Conservation (phyloP, 1,140 invertebrate species). For the Aethina tumida region DNA sequence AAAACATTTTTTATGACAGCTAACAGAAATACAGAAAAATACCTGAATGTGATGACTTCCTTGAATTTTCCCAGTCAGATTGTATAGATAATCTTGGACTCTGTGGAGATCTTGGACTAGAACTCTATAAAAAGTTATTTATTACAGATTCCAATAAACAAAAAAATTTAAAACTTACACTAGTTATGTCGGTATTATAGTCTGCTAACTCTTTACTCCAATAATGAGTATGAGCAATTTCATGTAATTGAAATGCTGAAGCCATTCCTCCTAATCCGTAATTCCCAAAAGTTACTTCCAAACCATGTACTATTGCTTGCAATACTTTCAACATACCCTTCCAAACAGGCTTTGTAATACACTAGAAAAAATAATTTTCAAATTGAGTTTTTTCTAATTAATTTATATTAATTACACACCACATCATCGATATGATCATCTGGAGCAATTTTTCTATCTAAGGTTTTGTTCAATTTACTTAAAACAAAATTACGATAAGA, state of each 20-base stretch:
- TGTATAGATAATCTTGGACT: constrained; percentile 46
- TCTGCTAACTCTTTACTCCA: constrained; percentile 82
- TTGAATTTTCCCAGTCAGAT: constrained; percentile 35
- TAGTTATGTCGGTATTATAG: constrained; percentile 26
- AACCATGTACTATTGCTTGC: constrained; percentile 77
- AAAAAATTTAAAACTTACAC: constrained; percentile 19
- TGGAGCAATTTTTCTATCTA: constrained; percentile 87
- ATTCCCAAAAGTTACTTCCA: constrained; percentile 88
- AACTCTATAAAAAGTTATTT: constrained; percentile 32
- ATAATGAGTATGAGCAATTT: constrained; percentile 97
- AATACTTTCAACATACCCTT: constrained; percentile 94
- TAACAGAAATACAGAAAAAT: background rate
- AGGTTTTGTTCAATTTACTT: constrained; percentile 87
- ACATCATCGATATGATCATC: constrained; percentile 97
- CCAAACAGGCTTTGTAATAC: constrained; percentile 79
- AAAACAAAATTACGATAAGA: constrained; percentile 94
- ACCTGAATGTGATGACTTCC: constrained; percentile 44
- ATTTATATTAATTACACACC: constrained; percentile 48
- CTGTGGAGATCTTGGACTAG: constrained; percentile 49
- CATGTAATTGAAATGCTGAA: constrained; percentile 90
- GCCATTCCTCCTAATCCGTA: constrained; percentile 95
- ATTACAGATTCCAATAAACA: constrained; percentile 3
- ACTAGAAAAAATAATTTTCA: constrained; percentile 43
- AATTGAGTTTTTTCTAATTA: constrained; percentile 1
- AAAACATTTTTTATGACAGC: constrained; percentile 2